phyloP scores from a whole-genome alignment of 2,113 vertebrate genomes.

The Lagopus muta region DNA sequence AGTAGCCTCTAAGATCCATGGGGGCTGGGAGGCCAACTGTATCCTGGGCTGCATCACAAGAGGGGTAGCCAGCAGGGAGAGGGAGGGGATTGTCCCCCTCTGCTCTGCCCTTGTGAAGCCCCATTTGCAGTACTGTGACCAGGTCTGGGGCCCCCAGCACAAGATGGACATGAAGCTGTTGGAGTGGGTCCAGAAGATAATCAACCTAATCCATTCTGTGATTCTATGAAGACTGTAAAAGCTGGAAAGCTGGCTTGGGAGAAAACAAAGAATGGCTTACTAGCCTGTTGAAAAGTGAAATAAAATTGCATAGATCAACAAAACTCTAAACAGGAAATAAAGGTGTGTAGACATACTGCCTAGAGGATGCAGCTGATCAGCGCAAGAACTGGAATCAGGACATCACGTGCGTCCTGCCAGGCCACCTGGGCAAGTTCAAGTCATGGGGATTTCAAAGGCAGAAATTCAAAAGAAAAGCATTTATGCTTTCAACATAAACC shows the following conservation, averaged over 20 bases:
- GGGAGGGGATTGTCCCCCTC: too few relatives aligned
- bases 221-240: too few relatives aligned
- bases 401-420: neutral
- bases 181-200: too few relatives aligned
- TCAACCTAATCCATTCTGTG: too few relatives aligned
- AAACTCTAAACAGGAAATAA: constrained; percentile 5
- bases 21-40: neutral
- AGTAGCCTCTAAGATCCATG: neutral
- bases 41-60: too few relatives aligned
- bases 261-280: neutral
- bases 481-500: neutral
- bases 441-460: neutral
- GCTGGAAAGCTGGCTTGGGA: neutral
- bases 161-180: too few relatives aligned
- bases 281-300: neutral
- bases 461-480: neutral
- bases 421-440: accelerated
- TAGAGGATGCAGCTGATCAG: constrained; percentile 8
- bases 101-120: too few relatives aligned
- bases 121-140: too few relatives aligned
- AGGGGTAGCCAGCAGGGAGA: too few relatives aligned
- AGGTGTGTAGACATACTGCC: neutral
- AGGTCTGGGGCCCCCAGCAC: too few relatives aligned
- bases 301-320: neutral
- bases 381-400: neutral